Evolutionary conservation across 2,888 invertebrate genomes (phyloP), one percentile per base, ranked within the genome.

Genomic region (Elysia crispata): DNA sequence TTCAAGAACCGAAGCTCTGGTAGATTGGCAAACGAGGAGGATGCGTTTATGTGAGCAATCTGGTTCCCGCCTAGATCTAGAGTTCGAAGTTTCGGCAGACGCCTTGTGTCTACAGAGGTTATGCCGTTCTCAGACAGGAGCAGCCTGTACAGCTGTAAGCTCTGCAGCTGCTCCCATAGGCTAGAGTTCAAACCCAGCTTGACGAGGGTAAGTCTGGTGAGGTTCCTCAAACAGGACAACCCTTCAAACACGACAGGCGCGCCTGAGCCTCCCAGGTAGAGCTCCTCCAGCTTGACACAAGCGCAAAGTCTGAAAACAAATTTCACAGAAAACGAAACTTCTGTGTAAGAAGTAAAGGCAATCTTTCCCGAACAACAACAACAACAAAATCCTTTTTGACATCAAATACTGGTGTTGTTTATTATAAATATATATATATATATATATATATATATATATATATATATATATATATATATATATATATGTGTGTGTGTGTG

Each of bases 161-260:
- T 64, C 6, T 75, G 66, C 5, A 80, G 64, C 28, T 74, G 69
- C n/a, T 33, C 13, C 82, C 82, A 82, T 11, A 82, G 8, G 6
- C 33, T 18, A n/a, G 80, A 77, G 31, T 41, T 64, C 23, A 82
- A 31, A 25, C 30, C 64, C 20, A 80, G 33, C 5, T 75, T 75
- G 54, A 64, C 75, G 25, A 82, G 74, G 20, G 57, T 41, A 0
- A 82, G 76, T 11, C 31, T 23, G 15, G 74, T 60, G 30, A 82
- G 13, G 50, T 77, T 64, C 1, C 18, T 11, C n/a, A 79, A n/a
- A 18, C 57, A 13, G 20, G 49, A 8, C 33, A 82, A n/a, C 1
- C 54, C 50, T 0, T 69, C 25, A 20, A 30, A 18, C 13, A 62
- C 33, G 13, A 41, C 25, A 13, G 30, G 13, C 0, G 1, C 13